Evolutionary conservation across 2,113 vertebrate species (phyloP).

Genomic region (Hepsetus odoe): DNA sequence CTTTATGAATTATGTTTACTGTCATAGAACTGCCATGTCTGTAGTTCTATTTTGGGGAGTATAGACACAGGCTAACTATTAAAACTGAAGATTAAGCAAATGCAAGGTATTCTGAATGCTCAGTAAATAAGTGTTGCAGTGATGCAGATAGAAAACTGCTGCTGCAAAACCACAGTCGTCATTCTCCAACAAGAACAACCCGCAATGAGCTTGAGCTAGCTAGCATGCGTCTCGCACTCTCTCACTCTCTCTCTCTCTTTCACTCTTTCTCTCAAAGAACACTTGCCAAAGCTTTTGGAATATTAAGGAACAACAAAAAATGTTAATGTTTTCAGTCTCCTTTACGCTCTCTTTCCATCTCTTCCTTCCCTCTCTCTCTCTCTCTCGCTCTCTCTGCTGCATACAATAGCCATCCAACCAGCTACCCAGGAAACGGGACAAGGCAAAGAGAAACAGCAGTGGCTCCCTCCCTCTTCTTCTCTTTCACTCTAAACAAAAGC

Average conservation of each 20-base stretch:
- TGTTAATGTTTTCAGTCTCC: too few relatives aligned
- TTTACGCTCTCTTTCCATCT: neutral
- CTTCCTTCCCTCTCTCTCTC: neutral
- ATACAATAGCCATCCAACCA: conserved; percentile 20
- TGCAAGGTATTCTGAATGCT: too few relatives aligned
- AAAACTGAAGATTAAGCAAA: too few relatives aligned
- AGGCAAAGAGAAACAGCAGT: conserved; percentile 31
- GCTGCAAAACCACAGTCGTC: neutral
- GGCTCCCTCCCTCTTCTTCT: conserved; percentile 15
- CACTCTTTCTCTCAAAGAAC: neutral
- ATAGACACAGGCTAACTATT: too few relatives aligned
- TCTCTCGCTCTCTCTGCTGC: conserved; percentile 12
- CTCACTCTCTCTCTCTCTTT: neutral
- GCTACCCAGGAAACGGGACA: conserved; percentile 32
- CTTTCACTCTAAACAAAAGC: conserved; percentile 30
- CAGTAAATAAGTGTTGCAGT: neutral
- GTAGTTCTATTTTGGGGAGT: too few relatives aligned
- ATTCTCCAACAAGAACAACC: neutral
- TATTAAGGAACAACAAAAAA: too few relatives aligned
- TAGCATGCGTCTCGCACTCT: neutral
- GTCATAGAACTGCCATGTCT: too few relatives aligned
- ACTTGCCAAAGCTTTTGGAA: neutral
- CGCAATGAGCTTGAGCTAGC: neutral
- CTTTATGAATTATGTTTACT: too few relatives aligned
- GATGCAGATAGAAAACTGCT: neutral